A percentile compares a stretch with the other conserved stretches of the same genome.
These are phyloP conservation scores for Xenops minutus DNA, from an alignment of 2,797 vertebrate species.

Conservation along the genomic window DNA sequence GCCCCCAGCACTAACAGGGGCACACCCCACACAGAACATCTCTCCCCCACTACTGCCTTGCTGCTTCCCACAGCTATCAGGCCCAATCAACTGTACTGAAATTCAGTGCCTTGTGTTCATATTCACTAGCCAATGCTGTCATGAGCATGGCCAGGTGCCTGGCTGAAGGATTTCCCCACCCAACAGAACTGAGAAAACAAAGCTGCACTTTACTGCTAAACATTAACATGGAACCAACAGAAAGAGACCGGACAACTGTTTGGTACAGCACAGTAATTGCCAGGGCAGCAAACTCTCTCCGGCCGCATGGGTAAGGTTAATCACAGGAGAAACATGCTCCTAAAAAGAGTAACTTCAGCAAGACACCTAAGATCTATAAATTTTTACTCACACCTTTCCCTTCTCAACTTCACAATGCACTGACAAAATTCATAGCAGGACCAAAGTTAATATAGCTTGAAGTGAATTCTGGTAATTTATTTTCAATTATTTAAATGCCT, in stretches of 20 bases:
- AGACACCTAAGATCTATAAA: background rate
- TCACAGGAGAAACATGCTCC: background rate
- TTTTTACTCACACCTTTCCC: background rate
- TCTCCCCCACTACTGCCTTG: no score
- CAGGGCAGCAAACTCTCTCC: fast-evolving
- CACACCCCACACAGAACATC: fast-evolving
- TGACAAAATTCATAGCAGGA: background rate
- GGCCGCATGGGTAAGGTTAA: background rate
- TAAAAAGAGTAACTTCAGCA: background rate
- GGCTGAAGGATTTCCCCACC: background rate
- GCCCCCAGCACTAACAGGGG: background rate
- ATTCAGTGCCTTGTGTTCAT: background rate
- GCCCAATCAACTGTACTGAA: background rate
- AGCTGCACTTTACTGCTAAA: background rate
- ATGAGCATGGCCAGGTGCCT: fast-evolving
- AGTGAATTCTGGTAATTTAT: background rate
- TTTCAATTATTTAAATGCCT: background rate
- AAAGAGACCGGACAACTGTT: background rate
- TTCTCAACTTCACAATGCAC: background rate
- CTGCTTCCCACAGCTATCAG: background rate
- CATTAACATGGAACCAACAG: fast-evolving
- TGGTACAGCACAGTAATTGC: background rate
- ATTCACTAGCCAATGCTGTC: background rate
- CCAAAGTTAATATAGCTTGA: background rate
- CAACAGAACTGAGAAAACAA: background rate